phyloP scores from a whole-genome alignment of 2,888 invertebrate species.

The Cacoxenus indagator region DNA sequence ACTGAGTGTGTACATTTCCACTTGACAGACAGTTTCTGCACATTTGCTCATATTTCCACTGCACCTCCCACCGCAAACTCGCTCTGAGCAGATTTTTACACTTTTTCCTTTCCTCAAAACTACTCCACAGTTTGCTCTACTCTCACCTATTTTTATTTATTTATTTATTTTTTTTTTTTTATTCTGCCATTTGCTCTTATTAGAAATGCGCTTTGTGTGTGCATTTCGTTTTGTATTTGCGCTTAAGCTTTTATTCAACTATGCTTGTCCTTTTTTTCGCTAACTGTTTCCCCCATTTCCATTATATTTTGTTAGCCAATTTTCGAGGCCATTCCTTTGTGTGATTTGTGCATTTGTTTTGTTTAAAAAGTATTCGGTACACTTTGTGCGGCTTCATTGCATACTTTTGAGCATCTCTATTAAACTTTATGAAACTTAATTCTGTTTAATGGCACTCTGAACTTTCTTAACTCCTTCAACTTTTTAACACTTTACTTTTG shows the following conservation, averaged over 20 bases:
- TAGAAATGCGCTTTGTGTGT: constrained; percentile 5
- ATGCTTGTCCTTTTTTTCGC: background rate
- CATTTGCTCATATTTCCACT: constrained; percentile 39
- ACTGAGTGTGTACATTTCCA: constrained; percentile 13
- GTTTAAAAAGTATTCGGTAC: background rate
- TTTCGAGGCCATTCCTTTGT: background rate
- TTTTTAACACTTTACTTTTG: too few species aligned
- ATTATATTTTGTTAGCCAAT: too few species aligned
- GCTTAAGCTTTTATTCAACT: background rate
- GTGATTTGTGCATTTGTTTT: background rate
- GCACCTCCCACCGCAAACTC: background rate
- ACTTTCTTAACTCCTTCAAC: too few species aligned
- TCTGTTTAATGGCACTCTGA: too few species aligned
- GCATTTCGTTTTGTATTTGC: constrained; percentile 11
- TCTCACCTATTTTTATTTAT: constrained; percentile 12
- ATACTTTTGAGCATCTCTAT: background rate
- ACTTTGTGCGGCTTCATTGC: background rate
- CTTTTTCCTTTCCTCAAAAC: background rate
- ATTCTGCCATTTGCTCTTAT: background rate
- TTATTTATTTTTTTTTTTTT: constrained; percentile 10
- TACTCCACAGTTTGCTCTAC: background rate
- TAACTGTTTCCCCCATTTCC: background rate
- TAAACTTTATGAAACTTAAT: background rate
- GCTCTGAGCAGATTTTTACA: constrained; percentile 3
- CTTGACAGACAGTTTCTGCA: constrained; percentile 48